These are phyloP conservation scores for Furnarius figulus DNA, from an alignment of 2,113 vertebrate species.

Conservation along the genomic window DNA sequence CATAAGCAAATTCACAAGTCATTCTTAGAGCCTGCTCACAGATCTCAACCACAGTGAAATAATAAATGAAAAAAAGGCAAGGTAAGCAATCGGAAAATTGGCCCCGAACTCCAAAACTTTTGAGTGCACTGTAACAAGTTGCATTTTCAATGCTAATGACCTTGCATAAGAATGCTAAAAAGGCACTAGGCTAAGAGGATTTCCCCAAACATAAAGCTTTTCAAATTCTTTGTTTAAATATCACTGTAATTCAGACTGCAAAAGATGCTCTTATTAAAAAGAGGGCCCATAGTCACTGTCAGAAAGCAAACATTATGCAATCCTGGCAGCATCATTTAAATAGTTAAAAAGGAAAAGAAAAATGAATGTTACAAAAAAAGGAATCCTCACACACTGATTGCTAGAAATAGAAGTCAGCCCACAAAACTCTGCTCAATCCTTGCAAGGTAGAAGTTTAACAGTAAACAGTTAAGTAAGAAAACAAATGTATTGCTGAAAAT, in stretches of 20 bases:
- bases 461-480: background rate
- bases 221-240: background rate
- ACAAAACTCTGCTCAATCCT: background rate
- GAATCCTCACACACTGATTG: background rate
- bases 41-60: background rate
- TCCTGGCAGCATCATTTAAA: background rate
- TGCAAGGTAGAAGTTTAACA: background rate
- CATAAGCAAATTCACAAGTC: background rate
- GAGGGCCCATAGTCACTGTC: background rate
- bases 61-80: background rate
- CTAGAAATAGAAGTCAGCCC: background rate
- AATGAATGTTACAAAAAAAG: background rate
- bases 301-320: background rate
- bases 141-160: background rate
- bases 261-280: background rate
- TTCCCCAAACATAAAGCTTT: background rate
- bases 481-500: background rate
- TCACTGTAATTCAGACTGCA: background rate
- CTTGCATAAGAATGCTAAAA: background rate
- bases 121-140: background rate
- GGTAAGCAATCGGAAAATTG: background rate
- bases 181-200: background rate
- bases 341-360: background rate
- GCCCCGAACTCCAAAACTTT: background rate
- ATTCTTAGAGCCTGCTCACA: background rate